These are phyloP conservation scores for Ophion costatus DNA, from an alignment of 2,888 invertebrate species.

Conservation along the genomic window DNA sequence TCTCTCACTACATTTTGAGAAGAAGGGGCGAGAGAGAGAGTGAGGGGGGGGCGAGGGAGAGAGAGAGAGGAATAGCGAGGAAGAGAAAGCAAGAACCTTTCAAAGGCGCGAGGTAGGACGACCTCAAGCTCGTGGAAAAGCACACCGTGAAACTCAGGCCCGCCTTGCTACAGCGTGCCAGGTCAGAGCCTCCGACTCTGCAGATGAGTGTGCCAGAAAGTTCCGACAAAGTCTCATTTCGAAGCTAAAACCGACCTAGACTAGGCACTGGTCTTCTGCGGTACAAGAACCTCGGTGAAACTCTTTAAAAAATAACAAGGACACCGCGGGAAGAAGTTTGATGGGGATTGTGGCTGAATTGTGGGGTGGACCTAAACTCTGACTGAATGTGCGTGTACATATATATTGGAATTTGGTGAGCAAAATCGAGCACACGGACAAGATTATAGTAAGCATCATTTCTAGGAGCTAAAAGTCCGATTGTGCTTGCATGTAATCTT, in stretches of 20 bases:
- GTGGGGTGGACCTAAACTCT: not conserved
- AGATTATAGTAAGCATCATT: not conserved
- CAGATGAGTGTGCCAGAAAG: constrained; percentile 77
- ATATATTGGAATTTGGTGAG: not conserved
- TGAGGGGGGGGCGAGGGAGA: not conserved
- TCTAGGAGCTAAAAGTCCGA: not conserved
- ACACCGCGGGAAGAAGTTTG: constrained; percentile 1
- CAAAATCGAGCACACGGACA: too few relatives aligned
- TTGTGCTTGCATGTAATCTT: not conserved
- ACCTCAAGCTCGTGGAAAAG: constrained; percentile 33
- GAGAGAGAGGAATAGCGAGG: too few relatives aligned
- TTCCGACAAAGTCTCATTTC: constrained; percentile 80
- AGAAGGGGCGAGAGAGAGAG: constrained; percentile 19
- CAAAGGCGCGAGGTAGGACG: constrained; percentile 48
- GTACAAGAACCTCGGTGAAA: constrained; percentile 24
- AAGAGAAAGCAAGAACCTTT: constrained; percentile 31
- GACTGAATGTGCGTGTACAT: not conserved
- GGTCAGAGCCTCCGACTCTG: constrained; percentile 16
- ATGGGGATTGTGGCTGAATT: constrained; percentile 6
- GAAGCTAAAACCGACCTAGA: constrained; percentile 71
- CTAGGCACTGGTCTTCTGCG: constrained; percentile 24
- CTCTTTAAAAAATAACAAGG: constrained; percentile 27
- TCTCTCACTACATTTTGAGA: constrained; percentile 37
- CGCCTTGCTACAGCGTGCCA: constrained; percentile 31
- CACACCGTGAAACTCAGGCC: constrained; percentile 56